Conservation (phyloP, 2,888 invertebrate genomes). For the Schizotus pectinicornis region DNA sequence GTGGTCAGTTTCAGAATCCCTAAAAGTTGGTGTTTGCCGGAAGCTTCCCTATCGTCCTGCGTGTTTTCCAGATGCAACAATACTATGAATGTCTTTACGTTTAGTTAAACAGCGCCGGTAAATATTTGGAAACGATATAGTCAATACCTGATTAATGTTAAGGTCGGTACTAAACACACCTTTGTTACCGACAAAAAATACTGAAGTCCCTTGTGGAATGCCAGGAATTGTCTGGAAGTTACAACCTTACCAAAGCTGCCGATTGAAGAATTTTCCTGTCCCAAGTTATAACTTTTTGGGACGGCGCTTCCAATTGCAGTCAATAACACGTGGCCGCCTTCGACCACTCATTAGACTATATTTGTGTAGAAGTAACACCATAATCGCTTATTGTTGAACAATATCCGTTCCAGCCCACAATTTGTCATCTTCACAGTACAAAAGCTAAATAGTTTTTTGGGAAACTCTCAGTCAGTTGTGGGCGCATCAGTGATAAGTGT, state of each 20-base stretch:
- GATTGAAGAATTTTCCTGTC: no score
- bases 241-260: no score
- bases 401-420: conserved; percentile 53
- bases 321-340: conserved; percentile 19
- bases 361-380: conserved; percentile 29
- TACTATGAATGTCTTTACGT: no score
- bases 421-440: conserved; percentile 47
- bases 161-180: conserved; percentile 10
- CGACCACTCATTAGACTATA: conserved; percentile 10
- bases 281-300: no score
- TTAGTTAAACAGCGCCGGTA: neutral
- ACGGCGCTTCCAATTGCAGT: no score
- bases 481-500: neutral
- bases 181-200: neutral
- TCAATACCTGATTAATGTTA: conserved; percentile 11
- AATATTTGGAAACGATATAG: neutral
- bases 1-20: no score
- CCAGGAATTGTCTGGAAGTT: neutral
- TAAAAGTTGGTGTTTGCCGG: no score
- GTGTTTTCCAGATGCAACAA: no score
- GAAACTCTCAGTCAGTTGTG: conserved; percentile 21
- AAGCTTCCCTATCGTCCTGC: no score
- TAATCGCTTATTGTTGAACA: conserved; percentile 44
- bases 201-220: no score
- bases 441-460: conserved; percentile 31